These are phyloP conservation scores for Mionectes olivaceus DNA, from an alignment of 2,797 vertebrate species.

Conservation along the genomic window DNA sequence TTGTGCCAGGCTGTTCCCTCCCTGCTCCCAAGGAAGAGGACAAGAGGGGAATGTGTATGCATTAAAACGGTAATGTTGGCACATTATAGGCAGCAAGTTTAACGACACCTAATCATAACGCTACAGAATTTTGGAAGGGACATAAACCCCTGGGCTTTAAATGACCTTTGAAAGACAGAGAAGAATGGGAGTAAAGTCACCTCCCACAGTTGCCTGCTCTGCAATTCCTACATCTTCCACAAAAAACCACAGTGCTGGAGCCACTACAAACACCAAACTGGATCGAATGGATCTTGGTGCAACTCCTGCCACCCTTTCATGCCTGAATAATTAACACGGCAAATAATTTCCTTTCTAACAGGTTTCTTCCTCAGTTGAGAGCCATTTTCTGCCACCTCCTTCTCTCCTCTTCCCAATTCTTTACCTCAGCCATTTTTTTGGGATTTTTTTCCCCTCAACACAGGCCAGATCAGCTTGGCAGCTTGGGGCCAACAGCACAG, in stretches of 20 bases:
- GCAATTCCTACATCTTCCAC: neutral
- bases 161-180: constrained; percentile 18
- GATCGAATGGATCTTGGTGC: neutral
- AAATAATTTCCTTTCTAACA: neutral
- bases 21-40: neutral
- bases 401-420: neutral
- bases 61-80: neutral
- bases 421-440: neutral
- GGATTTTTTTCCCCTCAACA: neutral
- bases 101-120: neutral
- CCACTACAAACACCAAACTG: neutral
- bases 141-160: neutral
- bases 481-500: neutral
- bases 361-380: neutral
- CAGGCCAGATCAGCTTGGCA: neutral
- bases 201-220: neutral
- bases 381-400: neutral
- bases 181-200: neutral
- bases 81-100: neutral
- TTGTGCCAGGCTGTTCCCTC: neutral
- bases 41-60: neutral
- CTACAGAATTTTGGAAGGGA: constrained; percentile 3
- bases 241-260: neutral
- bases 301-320: neutral
- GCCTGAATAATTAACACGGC: neutral